Evolutionary conservation across 2,113 vertebrate genomes (phyloP), one percentile per base, ranked within the genome.

Genomic region (Dicaeum eximium): DNA sequence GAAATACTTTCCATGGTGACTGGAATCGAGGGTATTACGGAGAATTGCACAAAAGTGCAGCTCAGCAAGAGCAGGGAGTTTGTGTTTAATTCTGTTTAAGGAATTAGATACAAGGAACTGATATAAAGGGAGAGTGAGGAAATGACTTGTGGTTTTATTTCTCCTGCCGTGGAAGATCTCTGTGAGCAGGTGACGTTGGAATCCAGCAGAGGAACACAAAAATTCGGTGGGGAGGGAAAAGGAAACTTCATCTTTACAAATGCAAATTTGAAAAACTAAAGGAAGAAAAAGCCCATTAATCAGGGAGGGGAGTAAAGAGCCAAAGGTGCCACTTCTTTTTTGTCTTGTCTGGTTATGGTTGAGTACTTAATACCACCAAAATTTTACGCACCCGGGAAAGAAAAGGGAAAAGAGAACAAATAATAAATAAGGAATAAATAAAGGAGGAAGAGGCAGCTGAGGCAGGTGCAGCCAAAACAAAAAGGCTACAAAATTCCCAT

Each of bases 1-100:
- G 90, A 93, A 95, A 95, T 48, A 78, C 37, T 95, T 92, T 86
- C 92, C 92, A 80, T 87, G 78, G 38, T 96, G 53, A 89, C 92
- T 93, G 90, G 95, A 96, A 96, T 37, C 4, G 2, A 92, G 71
- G 80, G 28, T 62, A 66, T 94, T 92, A 90, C 75, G 3, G 62
- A 0, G 11, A 93, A 85, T 80, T 75, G 61, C 81, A 57, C 31
- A 61, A 66, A 95, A 61, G 0, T 12, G 62, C 44, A 48, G 70
- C 62, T 94, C 90, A 85, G 79, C 81, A 80, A 17, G 86, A 85
- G 44, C 15, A 40, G 56, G 56, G 8, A 30, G 33, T 6, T 74
- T 2, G 40, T 77, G 42, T 77, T 80, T 23, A 58, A 78, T 35
- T 54, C 54, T 61, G 28, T 86, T 65, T 53, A 28, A 86, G 62